phyloP scores from a whole-genome alignment of 2,888 invertebrate species.

The Tinea pellionella region DNA sequence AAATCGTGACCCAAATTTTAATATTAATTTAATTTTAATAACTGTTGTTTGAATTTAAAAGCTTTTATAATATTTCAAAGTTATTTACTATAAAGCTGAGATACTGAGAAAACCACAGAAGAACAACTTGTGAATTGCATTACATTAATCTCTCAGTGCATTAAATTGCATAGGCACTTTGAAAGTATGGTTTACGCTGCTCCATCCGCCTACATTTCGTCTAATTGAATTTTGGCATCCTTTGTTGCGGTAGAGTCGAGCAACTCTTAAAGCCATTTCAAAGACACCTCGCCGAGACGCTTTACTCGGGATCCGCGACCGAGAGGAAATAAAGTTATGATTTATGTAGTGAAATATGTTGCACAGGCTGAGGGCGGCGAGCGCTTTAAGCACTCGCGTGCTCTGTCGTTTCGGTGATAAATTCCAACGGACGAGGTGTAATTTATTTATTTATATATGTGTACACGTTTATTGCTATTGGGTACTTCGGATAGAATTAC shows the following conservation, averaged over 20 bases:
- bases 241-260: constrained; percentile 51
- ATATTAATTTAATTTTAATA: too few species aligned
- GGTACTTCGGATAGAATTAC: background rate
- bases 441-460: background rate
- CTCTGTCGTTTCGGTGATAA: background rate
- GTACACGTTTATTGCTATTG: background rate
- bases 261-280: constrained; percentile 59
- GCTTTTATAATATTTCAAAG: too few species aligned
- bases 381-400: background rate
- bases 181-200: constrained; percentile 38
- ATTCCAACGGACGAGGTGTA: background rate
- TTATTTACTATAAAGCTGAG: background rate
- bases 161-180: constrained; percentile 32
- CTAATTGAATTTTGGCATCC: constrained; percentile 58
- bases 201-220: constrained; percentile 23
- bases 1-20: too few species aligned
- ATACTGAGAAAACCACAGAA: background rate
- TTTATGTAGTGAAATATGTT: constrained; percentile 66
- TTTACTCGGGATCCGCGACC: constrained; percentile 36
- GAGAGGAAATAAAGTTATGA: constrained; percentile 68
- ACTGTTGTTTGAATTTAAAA: too few species aligned
- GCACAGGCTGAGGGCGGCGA: constrained; percentile 18
- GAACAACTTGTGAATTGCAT: constrained; percentile 1
- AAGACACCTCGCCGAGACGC: constrained; percentile 44
- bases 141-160: constrained; percentile 17